Evolutionary conservation across 2,888 invertebrate genomes (phyloP).

Genomic region (Rhorus exstirpatorius): DNA sequence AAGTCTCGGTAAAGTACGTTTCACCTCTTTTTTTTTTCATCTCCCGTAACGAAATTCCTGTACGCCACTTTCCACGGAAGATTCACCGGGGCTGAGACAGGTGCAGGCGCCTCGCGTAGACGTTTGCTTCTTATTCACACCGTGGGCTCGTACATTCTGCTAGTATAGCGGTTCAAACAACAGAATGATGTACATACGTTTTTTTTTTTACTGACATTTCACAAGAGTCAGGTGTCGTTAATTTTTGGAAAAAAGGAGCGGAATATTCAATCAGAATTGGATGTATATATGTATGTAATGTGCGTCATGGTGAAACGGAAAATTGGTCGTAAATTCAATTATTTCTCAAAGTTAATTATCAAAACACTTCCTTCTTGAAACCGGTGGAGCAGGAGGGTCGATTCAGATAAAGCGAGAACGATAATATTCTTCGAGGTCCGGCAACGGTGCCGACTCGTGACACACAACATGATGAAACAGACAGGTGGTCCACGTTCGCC

Average conservation of each 20-base stretch:
- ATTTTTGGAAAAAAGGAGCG: not conserved
- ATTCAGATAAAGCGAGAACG: slow-evolving; percentile 39
- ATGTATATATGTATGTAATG: not conserved
- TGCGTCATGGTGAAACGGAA: not conserved
- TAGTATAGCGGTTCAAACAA: slow-evolving; percentile 24
- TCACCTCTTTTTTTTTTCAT: slow-evolving; percentile 24
- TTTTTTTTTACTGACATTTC: not conserved
- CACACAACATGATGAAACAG: slow-evolving; percentile 59
- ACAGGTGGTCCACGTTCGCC: slow-evolving; percentile 50
- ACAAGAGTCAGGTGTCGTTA: slow-evolving; percentile 56
- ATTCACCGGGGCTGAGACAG: slow-evolving; percentile 62
- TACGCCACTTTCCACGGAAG: slow-evolving; percentile 57
- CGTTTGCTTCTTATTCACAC: slow-evolving; percentile 16
- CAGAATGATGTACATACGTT: slow-evolving; percentile 10
- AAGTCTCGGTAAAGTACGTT: slow-evolving; percentile 12
- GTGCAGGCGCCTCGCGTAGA: slow-evolving; percentile 45
- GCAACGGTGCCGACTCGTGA: slow-evolving; percentile 46
- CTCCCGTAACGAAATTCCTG: slow-evolving; percentile 62
- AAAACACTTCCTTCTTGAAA: slow-evolving; percentile 7
- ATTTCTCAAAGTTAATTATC: slow-evolving; percentile 11
- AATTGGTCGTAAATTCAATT: not conserved
- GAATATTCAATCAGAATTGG: slow-evolving; percentile 31
- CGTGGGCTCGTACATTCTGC: slow-evolving; percentile 15
- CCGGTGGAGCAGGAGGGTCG: not conserved
- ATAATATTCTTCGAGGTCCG: slow-evolving; percentile 34